A percentile compares a stretch with the other conserved stretches of the same genome.
Conservation (phyloP, 92 coral and sea anemone species). For the Palythoa grandis region DNA sequence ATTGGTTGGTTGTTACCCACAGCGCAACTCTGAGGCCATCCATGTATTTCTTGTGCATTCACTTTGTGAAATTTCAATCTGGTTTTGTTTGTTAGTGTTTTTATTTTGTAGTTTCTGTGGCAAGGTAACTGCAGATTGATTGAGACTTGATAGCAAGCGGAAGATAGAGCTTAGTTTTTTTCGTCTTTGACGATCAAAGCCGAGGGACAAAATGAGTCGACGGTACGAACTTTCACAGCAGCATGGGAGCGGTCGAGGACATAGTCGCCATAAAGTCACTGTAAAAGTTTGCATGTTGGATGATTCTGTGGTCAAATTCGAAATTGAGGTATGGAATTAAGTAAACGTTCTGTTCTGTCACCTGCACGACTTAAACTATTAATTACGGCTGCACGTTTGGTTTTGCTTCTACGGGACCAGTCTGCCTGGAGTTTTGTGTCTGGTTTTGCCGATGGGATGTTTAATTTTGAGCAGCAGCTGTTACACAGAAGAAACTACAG, state of each 20-base stretch:
- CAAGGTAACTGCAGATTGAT: constrained; percentile 34
- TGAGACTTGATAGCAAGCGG: background rate
- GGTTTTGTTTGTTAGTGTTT: constrained; percentile 43
- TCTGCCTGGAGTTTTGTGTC: background rate
- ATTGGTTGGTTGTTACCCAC: constrained; percentile 20
- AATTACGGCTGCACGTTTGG: constrained; percentile 38
- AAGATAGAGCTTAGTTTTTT: background rate
- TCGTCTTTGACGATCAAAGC: constrained; percentile 20
- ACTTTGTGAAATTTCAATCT: constrained; percentile 28
- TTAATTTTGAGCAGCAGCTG: constrained; percentile 27
- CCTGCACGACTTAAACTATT: constrained; percentile 17
- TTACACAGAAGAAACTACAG: background rate
- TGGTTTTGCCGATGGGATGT: constrained; percentile 31
- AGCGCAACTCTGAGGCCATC: constrained; percentile 38
- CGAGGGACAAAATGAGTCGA: constrained; percentile 67
- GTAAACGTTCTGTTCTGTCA: constrained; percentile 2
- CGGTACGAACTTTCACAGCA: constrained; percentile 82
- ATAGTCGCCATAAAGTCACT: constrained; percentile 76
- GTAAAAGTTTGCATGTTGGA: constrained; percentile 97
- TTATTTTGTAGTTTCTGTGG: constrained; percentile 35
- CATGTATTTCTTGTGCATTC: constrained; percentile 28
- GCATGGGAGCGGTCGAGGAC: constrained; percentile 70
- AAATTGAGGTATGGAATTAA: constrained; percentile 81
- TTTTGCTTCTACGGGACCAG: constrained; percentile 8
- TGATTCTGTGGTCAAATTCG: constrained; percentile 98